Evolutionary conservation across 2,888 invertebrate species (phyloP).

Genomic region (Agrotis ipsilon): DNA sequence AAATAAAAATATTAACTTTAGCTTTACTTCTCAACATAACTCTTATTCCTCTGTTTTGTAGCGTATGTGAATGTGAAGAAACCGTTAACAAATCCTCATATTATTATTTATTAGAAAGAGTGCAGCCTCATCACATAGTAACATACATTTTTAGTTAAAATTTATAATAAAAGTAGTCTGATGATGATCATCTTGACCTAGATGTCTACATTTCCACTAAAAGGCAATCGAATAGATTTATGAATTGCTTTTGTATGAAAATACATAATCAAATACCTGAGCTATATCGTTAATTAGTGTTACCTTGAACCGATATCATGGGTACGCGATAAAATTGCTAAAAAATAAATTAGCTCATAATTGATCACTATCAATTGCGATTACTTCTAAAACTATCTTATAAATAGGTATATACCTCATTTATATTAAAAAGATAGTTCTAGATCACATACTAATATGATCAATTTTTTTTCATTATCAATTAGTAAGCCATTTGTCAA

Average conservation of each 20-base stretch:
- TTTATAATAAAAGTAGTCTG: no score
- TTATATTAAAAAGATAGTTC: no score
- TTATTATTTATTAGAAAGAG: no score
- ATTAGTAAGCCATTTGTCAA: no score
- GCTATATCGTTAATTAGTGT: conserved; percentile 37
- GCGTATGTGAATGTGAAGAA: no score
- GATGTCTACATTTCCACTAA: background rate
- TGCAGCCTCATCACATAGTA: no score
- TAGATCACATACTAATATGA: background rate
- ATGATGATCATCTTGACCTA: background rate
- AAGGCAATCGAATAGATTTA: no score
- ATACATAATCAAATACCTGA: conserved; percentile 20
- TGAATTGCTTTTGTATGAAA: background rate
- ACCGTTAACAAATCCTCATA: no score
- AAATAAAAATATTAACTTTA: background rate
- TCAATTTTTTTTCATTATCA: conserved; percentile 16
- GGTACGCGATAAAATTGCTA: conserved; percentile 45
- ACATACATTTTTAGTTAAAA: no score
- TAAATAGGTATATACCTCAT: background rate
- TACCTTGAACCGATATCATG: conserved; percentile 59
- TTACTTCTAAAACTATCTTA: conserved; percentile 21
- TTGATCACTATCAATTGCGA: conserved; percentile 39
- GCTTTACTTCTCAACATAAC: no score
- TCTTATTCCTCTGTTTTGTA: no score
- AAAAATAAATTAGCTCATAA: conserved; percentile 43